phyloP scores from a whole-genome alignment of 2,888 invertebrate species.

The Euphydryas editha region DNA sequence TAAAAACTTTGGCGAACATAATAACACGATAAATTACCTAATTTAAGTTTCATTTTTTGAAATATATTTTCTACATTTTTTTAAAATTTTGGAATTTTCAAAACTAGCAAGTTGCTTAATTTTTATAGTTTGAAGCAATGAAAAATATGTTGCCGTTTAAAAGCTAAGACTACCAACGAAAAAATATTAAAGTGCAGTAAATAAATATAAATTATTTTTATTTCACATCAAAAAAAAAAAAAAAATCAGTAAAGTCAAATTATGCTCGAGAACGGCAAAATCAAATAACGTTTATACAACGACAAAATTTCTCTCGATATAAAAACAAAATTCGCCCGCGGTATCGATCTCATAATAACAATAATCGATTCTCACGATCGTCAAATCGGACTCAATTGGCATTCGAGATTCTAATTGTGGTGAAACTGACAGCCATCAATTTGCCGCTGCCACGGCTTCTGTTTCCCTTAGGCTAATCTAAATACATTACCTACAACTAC shows the following conservation, averaged over 20 bases:
- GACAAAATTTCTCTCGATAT: conserved; percentile 2
- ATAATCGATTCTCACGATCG: conserved; percentile 45
- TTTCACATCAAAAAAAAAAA: too few relatives aligned
- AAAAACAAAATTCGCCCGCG: conserved; percentile 25
- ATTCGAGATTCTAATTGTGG: conserved; percentile 39
- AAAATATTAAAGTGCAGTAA: too few relatives aligned
- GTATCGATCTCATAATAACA: conserved; percentile 32
- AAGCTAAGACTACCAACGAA: too few relatives aligned
- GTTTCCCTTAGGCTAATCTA: conserved; percentile 37
- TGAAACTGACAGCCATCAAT: conserved; percentile 41
- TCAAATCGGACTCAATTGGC: conserved; percentile 32
- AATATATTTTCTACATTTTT: too few relatives aligned
- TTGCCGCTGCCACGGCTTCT: conserved; percentile 36
- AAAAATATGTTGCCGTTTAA: too few relatives aligned
- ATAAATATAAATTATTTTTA: too few relatives aligned
- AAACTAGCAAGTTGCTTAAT: too few relatives aligned
- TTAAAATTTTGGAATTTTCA: too few relatives aligned
- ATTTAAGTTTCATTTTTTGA: too few relatives aligned
- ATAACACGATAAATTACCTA: too few relatives aligned
- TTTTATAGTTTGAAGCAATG: too few relatives aligned
- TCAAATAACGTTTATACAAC: not conserved
- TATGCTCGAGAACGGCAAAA: not conserved
- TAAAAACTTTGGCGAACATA: not conserved
- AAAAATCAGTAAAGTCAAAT: too few relatives aligned
- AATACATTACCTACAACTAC: conserved; percentile 21